phyloP scores from a whole-genome alignment of 1,140 invertebrate genomes.

The Pachypeltis micranthus region DNA sequence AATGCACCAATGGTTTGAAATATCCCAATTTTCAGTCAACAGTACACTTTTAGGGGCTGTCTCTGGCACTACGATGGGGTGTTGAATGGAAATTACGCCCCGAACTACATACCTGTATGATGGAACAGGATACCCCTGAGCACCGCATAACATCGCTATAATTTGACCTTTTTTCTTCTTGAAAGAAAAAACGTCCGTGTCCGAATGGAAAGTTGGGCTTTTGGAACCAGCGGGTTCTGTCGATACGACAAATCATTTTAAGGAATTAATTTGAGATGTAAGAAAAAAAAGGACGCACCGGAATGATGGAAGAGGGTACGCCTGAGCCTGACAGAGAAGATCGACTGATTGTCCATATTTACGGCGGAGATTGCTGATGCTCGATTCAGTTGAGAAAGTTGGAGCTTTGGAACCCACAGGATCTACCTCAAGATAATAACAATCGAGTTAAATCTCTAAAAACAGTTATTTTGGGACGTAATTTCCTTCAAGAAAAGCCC shows the following conservation, averaged over 20 bases:
- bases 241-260: slow-evolving; percentile 15
- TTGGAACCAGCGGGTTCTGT: slow-evolving; percentile 32
- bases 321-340: slow-evolving; percentile 49
- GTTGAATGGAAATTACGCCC: neutral
- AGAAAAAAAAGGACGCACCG: slow-evolving; percentile 38
- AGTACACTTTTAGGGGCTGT: too few species aligned
- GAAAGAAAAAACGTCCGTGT: slow-evolving; percentile 36
- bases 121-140: slow-evolving; percentile 57
- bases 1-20: too few species aligned
- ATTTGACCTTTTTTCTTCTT: slow-evolving; percentile 33
- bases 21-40: too few species aligned
- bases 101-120: slow-evolving; percentile 49
- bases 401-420: slow-evolving; percentile 54
- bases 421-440: too few species aligned
- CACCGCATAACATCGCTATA: slow-evolving; percentile 44
- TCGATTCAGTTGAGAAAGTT: slow-evolving; percentile 46
- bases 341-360: neutral
- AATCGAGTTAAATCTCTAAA: too few species aligned
- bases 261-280: too few species aligned
- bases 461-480: too few species aligned
- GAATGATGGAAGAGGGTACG: slow-evolving; percentile 48
- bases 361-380: neutral
- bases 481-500: too few species aligned
- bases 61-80: too few species aligned
- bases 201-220: slow-evolving; percentile 32